These are phyloP conservation scores for Phaedon cochleariae DNA, from an alignment of 2,888 invertebrate genomes.

Conservation along the genomic window DNA sequence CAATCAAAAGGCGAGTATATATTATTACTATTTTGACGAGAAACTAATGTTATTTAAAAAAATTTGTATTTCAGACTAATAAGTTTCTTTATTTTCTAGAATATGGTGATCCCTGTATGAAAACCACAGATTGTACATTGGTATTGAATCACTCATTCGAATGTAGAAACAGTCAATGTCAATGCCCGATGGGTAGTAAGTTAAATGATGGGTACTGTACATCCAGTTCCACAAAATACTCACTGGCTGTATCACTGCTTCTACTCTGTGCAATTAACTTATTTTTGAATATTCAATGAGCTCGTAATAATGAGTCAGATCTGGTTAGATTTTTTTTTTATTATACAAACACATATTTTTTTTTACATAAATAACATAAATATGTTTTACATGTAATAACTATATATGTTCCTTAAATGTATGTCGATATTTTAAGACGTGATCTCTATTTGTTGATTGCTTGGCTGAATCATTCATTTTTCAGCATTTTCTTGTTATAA, in stretches of 20 bases:
- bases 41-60: too few species aligned
- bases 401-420: background rate
- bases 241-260: slow-evolving; percentile 1
- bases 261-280: slow-evolving; percentile 10
- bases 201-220: slow-evolving; percentile 36
- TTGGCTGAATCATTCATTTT: too few species aligned
- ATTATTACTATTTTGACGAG: background rate
- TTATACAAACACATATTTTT: slow-evolving; percentile 39
- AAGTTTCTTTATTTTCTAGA: slow-evolving; percentile 39
- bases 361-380: slow-evolving; percentile 37
- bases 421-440: background rate
- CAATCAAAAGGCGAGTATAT: slow-evolving; percentile 32
- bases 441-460: too few species aligned
- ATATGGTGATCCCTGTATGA: slow-evolving; percentile 45
- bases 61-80: too few species aligned
- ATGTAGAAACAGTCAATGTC: slow-evolving; percentile 48
- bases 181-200: slow-evolving; percentile 41
- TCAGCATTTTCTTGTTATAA: too few species aligned
- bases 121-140: slow-evolving; percentile 40
- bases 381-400: slow-evolving; percentile 32
- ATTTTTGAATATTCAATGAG: slow-evolving; percentile 2
- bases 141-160: slow-evolving; percentile 41
- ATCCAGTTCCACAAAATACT: slow-evolving; percentile 19
- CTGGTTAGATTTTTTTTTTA: slow-evolving; percentile 29
- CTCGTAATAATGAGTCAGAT: background rate